phyloP scores from a whole-genome alignment of 2,888 invertebrate species.

The Cordylochernes scorpioides region DNA sequence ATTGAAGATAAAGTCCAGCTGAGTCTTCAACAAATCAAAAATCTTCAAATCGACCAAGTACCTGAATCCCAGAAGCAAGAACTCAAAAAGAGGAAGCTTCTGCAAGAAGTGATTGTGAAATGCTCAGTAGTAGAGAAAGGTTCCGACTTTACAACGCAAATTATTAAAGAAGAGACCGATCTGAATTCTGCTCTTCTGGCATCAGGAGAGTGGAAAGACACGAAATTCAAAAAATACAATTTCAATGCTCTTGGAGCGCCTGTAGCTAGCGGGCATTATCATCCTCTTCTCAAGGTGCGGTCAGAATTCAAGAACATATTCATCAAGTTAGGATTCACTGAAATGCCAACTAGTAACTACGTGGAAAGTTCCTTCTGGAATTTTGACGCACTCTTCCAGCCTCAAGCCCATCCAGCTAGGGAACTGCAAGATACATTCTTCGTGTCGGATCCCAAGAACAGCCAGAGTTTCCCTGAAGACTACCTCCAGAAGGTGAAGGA shows the following conservation, averaged over 20 bases:
- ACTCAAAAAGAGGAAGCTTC: conserved; percentile 75
- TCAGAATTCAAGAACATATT: conserved; percentile 37
- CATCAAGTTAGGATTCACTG: conserved; percentile 34
- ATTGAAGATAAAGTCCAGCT: conserved; percentile 32
- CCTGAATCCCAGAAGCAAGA: conserved; percentile 45
- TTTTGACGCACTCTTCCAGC: conserved; percentile 91
- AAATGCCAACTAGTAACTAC: conserved; percentile 94
- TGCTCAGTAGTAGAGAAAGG: conserved; percentile 64
- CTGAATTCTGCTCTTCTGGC: conserved; percentile 44
- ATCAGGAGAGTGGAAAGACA: conserved; percentile 55
- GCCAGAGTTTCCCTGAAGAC: conserved; percentile 47
- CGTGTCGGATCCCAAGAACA: conserved; percentile 34
- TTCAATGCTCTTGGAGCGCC: conserved; percentile 70
- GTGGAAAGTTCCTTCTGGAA: conserved; percentile 99
- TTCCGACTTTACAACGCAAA: conserved; percentile 43
- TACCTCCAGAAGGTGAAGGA: conserved; percentile 62
- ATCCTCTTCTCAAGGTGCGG: conserved; percentile 72
- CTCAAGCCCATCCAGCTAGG: conserved; percentile 93
- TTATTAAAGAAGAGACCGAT: conserved; percentile 75
- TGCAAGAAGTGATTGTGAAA: conserved; percentile 56
- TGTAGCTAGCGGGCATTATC: conserved; percentile 59
- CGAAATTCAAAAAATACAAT: conserved; percentile 83
- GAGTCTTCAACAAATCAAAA: conserved; percentile 37
- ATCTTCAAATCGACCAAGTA: conserved; percentile 16
- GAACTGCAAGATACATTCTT: conserved; percentile 99